Evolutionary conservation across 2,113 vertebrate species (phyloP).

Genomic region (Phalacrocorax brasilianus): DNA sequence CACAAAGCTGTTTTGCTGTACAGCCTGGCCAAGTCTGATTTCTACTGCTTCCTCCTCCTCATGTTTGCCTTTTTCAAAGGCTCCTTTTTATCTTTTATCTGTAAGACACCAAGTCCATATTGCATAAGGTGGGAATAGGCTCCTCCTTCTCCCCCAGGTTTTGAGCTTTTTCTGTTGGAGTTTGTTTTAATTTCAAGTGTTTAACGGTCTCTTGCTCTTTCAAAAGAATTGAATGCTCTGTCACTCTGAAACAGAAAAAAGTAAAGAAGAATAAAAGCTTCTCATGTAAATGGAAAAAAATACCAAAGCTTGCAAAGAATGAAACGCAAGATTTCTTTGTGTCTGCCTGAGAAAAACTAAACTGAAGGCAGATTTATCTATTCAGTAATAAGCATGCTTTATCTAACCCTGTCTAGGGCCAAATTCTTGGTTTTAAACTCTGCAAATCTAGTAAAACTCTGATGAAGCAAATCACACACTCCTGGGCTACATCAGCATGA

Average conservation of each 20-base stretch:
- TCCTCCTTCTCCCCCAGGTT: not conserved
- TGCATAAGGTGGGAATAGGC: not conserved
- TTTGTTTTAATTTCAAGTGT: not conserved
- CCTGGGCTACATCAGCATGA: not conserved
- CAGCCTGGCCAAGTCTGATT: not conserved
- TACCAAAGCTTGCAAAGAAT: not conserved
- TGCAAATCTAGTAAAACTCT: not conserved
- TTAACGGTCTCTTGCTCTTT: not conserved
- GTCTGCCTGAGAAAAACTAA: not conserved
- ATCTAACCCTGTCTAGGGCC: not conserved
- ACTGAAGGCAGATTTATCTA: not conserved
- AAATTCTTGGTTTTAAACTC: not conserved
- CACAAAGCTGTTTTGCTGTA: not conserved
- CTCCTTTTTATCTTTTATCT: not conserved
- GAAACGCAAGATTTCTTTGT: not conserved
- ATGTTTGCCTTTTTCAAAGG: not conserved
- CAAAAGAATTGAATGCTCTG: not conserved
- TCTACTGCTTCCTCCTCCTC: not conserved
- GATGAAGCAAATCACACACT: not conserved
- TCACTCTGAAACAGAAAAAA: not conserved
- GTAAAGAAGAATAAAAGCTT: not conserved
- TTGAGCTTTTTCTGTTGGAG: not conserved
- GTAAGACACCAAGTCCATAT: not conserved
- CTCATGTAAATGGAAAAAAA: not conserved
- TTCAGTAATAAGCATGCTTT: not conserved